A percentile compares a stretch with the other conserved stretches of the same genome.
These are phyloP conservation scores for Hydrotaea cyrtoneurina DNA, from an alignment of 2,888 invertebrate genomes.

Conservation along the genomic window DNA sequence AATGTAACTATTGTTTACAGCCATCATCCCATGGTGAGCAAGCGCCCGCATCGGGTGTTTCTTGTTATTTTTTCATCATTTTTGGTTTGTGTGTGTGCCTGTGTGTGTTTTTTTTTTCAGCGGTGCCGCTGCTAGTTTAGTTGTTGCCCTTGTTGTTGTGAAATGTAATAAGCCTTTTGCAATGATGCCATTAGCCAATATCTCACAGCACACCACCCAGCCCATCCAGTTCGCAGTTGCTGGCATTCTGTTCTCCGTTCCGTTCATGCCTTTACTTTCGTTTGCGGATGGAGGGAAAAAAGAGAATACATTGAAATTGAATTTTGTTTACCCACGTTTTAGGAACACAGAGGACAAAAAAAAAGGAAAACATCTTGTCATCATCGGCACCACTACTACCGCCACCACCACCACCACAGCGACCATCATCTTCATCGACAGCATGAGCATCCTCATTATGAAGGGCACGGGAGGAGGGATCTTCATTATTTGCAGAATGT, in stretches of 20 bases:
- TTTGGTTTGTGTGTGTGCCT: too few species aligned
- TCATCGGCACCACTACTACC: slow-evolving; percentile 42
- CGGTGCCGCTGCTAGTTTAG: slow-evolving; percentile 30
- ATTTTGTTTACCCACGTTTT: slow-evolving; percentile 66
- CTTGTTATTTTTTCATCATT: slow-evolving; percentile 23
- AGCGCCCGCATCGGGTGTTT: neutral
- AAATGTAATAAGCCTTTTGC: slow-evolving; percentile 64
- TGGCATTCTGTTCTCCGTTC: neutral
- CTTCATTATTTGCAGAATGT: slow-evolving; percentile 49
- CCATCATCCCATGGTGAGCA: neutral
- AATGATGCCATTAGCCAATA: slow-evolving; percentile 56
- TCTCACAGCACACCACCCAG: slow-evolving; percentile 33
- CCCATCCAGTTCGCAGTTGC: slow-evolving; percentile 9
- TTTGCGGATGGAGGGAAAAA: slow-evolving; percentile 25
- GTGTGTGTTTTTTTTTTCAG: slow-evolving; percentile 2
- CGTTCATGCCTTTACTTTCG: slow-evolving; percentile 42
- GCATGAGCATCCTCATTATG: slow-evolving; percentile 24
- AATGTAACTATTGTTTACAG: slow-evolving; percentile 48
- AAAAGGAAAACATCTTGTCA: slow-evolving; percentile 56
- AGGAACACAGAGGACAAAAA: slow-evolving; percentile 38
- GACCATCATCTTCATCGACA: slow-evolving; percentile 26
- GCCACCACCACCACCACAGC: neutral
- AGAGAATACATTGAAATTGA: slow-evolving; percentile 61
- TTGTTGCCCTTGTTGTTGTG: slow-evolving; percentile 34
- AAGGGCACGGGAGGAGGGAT: slow-evolving; percentile 41